Conservation (phyloP, 2,797 vertebrate species). For the Oceanodroma leucorhoa region DNA sequence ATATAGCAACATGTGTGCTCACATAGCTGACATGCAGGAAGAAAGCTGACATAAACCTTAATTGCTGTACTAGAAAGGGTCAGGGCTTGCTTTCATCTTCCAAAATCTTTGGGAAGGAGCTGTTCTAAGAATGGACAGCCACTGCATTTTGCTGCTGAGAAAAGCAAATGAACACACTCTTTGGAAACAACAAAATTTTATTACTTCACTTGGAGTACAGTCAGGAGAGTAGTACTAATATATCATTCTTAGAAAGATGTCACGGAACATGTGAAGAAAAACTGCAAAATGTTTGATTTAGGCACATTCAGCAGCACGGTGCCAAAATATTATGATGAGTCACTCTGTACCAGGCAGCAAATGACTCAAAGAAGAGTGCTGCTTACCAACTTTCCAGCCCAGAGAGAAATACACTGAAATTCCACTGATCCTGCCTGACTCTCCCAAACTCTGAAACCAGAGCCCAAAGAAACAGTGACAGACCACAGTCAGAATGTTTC, state of each 20-base stretch:
- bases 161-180: not conserved
- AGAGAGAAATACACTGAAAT: not conserved
- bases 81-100: not conserved
- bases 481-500: not conserved
- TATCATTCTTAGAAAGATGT: conserved; percentile 23
- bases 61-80: not conserved
- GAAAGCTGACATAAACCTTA: not conserved
- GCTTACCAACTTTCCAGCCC: not conserved
- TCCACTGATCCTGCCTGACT: not conserved
- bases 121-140: not conserved
- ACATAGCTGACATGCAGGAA: not conserved
- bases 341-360: not conserved
- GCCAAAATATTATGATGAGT: not conserved
- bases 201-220: conserved; percentile 30
- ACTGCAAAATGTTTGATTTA: not conserved
- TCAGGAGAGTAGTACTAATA: not conserved
- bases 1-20: not conserved
- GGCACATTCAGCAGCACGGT: not conserved
- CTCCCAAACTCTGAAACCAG: not conserved
- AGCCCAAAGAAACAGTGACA: not conserved
- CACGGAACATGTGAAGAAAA: not conserved
- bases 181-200: conserved; percentile 15
- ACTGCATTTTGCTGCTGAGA: not conserved
- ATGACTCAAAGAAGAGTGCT: not conserved
- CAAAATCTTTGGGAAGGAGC: not conserved